Conservation (phyloP, 2,888 invertebrate genomes). For the Amblyjoppa fuscipennis region DNA sequence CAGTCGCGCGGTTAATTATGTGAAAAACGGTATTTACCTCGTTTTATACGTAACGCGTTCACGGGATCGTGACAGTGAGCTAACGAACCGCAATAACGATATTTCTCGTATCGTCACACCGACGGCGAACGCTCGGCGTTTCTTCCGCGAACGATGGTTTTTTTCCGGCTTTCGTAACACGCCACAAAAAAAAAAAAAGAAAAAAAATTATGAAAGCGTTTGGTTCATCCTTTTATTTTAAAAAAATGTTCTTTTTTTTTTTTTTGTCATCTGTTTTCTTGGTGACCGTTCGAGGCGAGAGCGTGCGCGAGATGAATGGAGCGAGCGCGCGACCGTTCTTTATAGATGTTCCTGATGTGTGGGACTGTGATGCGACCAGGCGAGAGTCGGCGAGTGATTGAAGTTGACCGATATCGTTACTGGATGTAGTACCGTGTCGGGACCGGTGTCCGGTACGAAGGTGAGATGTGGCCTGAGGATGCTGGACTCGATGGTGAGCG, state of each 20-base stretch:
- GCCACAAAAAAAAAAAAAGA: background rate
- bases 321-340: slow-evolving; percentile 11
- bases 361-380: slow-evolving; percentile 82
- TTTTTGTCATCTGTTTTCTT: slow-evolving; percentile 8
- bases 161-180: background rate
- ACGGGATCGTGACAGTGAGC: background rate
- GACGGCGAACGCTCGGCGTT: background rate
- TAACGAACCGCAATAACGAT: background rate
- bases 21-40: slow-evolving; percentile 62
- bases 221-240: background rate
- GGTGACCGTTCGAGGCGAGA: background rate
- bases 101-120: background rate
- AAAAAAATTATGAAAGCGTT: background rate
- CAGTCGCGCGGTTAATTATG: slow-evolving; percentile 74
- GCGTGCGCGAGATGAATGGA: background rate
- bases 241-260: background rate
- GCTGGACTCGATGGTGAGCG: slow-evolving; percentile 92
- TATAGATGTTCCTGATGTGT: slow-evolving; percentile 78
- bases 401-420: slow-evolving; percentile 97
- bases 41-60: background rate
- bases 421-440: slow-evolving; percentile 91
- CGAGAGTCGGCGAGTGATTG: slow-evolving; percentile 77
- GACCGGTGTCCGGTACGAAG: slow-evolving; percentile 84
- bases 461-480: slow-evolving; percentile 89
- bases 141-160: background rate